These are phyloP conservation scores for Rhagoletis zephyria DNA, from an alignment of 1,140 invertebrate species.

Conservation along the genomic window DNA sequence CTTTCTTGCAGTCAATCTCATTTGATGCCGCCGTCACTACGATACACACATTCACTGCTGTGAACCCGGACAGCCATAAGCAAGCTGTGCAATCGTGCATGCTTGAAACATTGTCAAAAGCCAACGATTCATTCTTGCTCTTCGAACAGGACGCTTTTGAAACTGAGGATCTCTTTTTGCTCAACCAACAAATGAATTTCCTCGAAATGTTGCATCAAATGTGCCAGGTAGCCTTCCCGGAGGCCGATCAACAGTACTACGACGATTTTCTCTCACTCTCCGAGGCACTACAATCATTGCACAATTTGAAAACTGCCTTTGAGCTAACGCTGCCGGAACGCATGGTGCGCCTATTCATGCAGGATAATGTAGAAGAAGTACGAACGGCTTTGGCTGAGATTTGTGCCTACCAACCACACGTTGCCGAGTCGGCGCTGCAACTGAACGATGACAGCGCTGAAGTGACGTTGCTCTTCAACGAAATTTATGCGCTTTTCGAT, in stretches of 20 bases:
- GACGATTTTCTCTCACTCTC: not conserved
- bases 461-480: not conserved
- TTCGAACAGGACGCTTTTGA: slow-evolving; percentile 60
- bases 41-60: not conserved
- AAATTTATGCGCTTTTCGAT: slow-evolving; percentile 46
- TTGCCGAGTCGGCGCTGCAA: not conserved
- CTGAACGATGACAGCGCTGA: not conserved
- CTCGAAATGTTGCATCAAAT: slow-evolving; percentile 56
- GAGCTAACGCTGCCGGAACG: not conserved
- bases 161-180: slow-evolving; percentile 55
- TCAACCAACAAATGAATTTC: slow-evolving; percentile 63
- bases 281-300: slow-evolving; percentile 18
- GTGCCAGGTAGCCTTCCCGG: not conserved
- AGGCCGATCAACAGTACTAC: slow-evolving; percentile 23
- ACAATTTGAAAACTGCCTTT: slow-evolving; percentile 39
- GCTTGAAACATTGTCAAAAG: slow-evolving; percentile 58
- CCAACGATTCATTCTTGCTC: slow-evolving; percentile 57
- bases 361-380: not conserved
- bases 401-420: not conserved
- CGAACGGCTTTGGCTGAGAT: slow-evolving; percentile 35
- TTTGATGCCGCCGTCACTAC: slow-evolving; percentile 22
- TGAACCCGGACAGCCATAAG: not conserved
- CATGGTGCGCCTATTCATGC: slow-evolving; percentile 33
- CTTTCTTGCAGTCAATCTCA: slow-evolving; percentile 2
- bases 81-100: slow-evolving; percentile 52